Base-by-base conservation (phyloP, 2,888 invertebrate species). In the Tigriopus californicus region DNA sequence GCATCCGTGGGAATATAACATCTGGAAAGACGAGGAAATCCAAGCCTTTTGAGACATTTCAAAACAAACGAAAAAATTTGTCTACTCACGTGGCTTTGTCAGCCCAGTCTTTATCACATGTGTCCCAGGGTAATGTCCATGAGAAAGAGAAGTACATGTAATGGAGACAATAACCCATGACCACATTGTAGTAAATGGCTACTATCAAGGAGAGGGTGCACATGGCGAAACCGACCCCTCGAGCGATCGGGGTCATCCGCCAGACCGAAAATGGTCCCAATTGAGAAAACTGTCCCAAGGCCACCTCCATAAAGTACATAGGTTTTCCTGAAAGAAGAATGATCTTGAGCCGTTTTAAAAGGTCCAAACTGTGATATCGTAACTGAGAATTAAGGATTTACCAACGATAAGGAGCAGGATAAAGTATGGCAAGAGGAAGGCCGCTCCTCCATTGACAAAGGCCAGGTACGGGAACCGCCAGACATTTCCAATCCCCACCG, bases 221-320 rank as follows among this genome's bases (percentile, higher is more conserved):
- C 62, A 84, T 71, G 0, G 82, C 82, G 64, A 80, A 80, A 6
- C 71, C 70, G 54, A 70, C 65, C 51, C 68, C 68, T 11, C 49
- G 15, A 22, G 20, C 49, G 5, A 49, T 20, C 5, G 49, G 49
- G 12, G 22, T 20, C 49, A 49, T 49, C 4, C 80, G 81, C 73
- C 86, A 89, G 64, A 87, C 77, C 20, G 83, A 81, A 63, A 87
- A 80, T 0, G 87, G 85, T 0, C 87, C 86, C 0, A 82, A 68
- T 2, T 83, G 83, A 1, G 82, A 77, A 68, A 80, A 88, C 68
- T 88, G 87, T 1, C 87, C 88, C 20, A 87, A 72, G 47, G 81
- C 80, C 41, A 86, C 72, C 68, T 88, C 87, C 69, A 87, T 72
- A 66, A 80, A 82, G 69, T 87, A 86, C 65, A 88, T 77, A 1